A percentile compares a stretch with the other conserved stretches of the same genome.
phyloP scores from a whole-genome alignment of 2,113 vertebrate genomes.

The Romanogobio albipinnatus region DNA sequence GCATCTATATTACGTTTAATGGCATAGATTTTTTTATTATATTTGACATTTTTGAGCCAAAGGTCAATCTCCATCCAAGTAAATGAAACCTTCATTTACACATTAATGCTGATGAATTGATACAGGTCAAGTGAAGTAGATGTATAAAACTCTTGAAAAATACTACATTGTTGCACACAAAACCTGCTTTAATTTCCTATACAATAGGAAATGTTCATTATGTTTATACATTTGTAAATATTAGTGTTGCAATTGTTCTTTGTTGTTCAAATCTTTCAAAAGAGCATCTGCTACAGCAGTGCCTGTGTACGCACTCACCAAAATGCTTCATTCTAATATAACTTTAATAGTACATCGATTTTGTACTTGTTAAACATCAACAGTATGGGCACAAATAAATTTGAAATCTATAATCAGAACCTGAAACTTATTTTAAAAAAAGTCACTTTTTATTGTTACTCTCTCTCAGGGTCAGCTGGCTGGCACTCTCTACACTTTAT shows the following conservation, averaged over 20 bases:
- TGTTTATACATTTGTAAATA: constrained; percentile 8
- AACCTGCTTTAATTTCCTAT: neutral
- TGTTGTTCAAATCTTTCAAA: neutral
- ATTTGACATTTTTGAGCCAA: neutral
- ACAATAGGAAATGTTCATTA: too few relatives aligned
- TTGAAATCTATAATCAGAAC: neutral
- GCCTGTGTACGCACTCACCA: neutral
- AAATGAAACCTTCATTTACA: neutral
- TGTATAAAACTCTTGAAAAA: neutral
- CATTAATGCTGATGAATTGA: neutral
- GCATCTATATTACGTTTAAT: neutral
- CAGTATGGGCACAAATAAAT: neutral
- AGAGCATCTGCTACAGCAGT: neutral
- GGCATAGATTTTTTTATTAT: neutral
- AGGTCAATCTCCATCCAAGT: neutral
- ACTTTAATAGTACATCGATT: neutral
- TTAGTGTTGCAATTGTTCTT: neutral
- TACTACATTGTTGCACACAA: neutral
- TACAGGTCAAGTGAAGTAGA: neutral
- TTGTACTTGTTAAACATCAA: neutral
- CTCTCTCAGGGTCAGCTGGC: constrained; percentile 1
- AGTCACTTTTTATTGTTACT: neutral
- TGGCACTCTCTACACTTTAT: neutral
- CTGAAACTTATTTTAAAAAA: neutral
- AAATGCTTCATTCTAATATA: neutral